A percentile compares a stretch with the other conserved stretches of the same genome.
phyloP scores from a whole-genome alignment of 2,113 vertebrate genomes.

The Onychostruthus taczanowskii region DNA sequence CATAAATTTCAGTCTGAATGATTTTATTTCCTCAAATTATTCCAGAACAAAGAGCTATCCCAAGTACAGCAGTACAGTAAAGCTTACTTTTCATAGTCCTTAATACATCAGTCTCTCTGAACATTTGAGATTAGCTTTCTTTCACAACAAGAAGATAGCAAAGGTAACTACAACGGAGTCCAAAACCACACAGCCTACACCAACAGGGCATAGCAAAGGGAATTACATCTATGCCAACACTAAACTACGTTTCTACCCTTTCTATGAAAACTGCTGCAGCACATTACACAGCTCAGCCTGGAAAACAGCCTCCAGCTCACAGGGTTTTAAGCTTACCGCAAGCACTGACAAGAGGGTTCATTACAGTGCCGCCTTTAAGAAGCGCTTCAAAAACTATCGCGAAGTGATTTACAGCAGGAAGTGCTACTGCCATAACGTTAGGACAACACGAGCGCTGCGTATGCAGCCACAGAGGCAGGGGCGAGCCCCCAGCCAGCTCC shows the following conservation, averaged over 20 bases:
- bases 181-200: background rate
- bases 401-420: slow-evolving; percentile 39
- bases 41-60: background rate
- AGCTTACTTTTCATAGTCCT: background rate
- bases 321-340: background rate
- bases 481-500: background rate
- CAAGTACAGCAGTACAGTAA: background rate
- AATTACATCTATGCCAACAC: background rate
- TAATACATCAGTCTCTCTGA: background rate
- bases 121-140: background rate
- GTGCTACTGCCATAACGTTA: background rate
- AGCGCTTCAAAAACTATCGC: slow-evolving; percentile 3
- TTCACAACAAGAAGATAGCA: background rate
- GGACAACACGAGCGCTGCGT: background rate
- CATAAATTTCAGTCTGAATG: background rate
- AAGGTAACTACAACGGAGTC: background rate
- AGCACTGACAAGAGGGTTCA: background rate
- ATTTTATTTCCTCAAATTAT: background rate
- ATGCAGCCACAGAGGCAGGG: background rate
- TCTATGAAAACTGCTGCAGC: background rate
- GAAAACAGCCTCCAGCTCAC: background rate
- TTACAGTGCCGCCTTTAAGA: background rate
- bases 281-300: background rate
- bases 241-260: background rate
- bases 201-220: background rate